Evolutionary conservation across 2,888 invertebrate genomes (phyloP).

Genomic region (Megalurothrips usitatus): DNA sequence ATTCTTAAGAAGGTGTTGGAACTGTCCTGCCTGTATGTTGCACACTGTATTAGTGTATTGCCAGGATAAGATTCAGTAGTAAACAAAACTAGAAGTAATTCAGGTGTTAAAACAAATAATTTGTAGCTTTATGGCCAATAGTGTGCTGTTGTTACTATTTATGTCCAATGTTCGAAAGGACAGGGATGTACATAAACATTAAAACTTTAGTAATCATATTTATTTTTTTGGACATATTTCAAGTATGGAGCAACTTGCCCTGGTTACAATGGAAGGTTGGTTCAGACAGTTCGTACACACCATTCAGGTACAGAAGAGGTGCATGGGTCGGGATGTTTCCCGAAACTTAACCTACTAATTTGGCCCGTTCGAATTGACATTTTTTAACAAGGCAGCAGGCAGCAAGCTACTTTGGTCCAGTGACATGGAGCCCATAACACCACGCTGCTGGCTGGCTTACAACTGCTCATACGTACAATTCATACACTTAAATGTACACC

Average conservation of each 20-base stretch:
- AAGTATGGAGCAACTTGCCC: constrained; percentile 24
- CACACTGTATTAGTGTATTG: constrained; percentile 11
- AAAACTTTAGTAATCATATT: constrained; percentile 11
- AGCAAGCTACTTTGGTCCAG: constrained; percentile 10
- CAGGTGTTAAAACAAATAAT: not conserved
- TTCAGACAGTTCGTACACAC: constrained; percentile 26
- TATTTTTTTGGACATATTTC: constrained; percentile 27
- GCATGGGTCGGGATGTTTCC: constrained; percentile 16
- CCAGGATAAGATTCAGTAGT: not conserved
- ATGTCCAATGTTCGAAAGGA: constrained; percentile 18
- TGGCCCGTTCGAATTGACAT: constrained; percentile 26
- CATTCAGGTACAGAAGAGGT: constrained; percentile 26
- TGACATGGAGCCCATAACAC: constrained; percentile 19
- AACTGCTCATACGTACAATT: constrained; percentile 10
- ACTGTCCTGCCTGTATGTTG: constrained; percentile 26
- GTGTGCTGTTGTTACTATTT: constrained; percentile 22
- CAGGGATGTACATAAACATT: not conserved
- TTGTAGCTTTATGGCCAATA: not conserved
- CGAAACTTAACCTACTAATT: constrained; percentile 18
- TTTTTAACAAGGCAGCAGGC: constrained; percentile 9
- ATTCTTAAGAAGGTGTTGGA: not conserved
- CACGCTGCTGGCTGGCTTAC: not conserved
- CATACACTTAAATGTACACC: not conserved
- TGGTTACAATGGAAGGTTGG: constrained; percentile 26
- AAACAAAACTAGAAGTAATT: not conserved